Evolutionary conservation across 2,113 vertebrate species (phyloP).

Genomic region (Chloropsis cyanopogon): DNA sequence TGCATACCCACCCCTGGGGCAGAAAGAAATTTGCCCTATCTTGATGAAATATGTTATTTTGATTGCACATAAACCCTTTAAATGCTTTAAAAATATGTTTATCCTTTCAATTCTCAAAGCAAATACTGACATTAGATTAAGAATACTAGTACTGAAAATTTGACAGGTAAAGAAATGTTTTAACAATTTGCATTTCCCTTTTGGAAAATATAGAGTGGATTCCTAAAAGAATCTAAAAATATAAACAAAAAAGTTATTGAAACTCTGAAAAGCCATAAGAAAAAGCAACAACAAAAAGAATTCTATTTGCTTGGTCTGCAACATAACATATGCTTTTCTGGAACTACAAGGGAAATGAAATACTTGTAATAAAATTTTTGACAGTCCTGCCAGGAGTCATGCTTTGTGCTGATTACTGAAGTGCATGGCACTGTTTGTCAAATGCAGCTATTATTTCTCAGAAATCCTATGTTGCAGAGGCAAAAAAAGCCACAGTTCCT

Average conservation of each 20-base stretch:
- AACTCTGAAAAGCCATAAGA: not conserved
- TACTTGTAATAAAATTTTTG: not conserved
- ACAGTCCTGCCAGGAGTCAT: not conserved
- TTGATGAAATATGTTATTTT: not conserved
- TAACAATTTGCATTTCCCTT: not conserved
- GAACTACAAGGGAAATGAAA: not conserved
- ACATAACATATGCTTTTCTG: not conserved
- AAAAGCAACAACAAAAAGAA: no score
- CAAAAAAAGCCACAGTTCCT: not conserved
- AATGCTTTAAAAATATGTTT: not conserved
- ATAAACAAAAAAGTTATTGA: accelerated
- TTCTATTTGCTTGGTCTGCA: no score
- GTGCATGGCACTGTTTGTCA: not conserved
- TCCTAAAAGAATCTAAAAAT: not conserved
- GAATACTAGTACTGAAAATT: not conserved
- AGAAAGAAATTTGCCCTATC: not conserved
- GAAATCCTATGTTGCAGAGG: not conserved
- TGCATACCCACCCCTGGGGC: accelerated
- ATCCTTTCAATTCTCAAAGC: not conserved
- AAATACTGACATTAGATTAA: not conserved
- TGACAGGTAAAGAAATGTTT: not conserved
- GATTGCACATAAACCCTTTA: not conserved
- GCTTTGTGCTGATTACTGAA: not conserved
- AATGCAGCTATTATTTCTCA: not conserved
- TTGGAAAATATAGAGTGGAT: not conserved